Base-by-base conservation (phyloP, 2,113 vertebrate species). In the Chloebia gouldiae region DNA sequence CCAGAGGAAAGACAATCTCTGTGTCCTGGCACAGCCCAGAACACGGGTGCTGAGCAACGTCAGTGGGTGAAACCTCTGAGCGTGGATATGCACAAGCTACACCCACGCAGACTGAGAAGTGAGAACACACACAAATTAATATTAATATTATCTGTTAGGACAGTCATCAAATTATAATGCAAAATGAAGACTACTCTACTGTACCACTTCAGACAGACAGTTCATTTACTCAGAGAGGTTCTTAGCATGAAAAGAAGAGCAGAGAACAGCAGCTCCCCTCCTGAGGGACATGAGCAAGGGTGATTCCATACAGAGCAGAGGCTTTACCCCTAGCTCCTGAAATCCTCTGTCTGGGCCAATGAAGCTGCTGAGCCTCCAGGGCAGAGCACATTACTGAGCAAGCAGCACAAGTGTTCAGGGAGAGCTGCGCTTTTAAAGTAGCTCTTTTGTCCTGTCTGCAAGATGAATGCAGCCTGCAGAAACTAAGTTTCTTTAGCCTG, bases 361-460 rank as follows among this genome's bases (percentile, higher is more conserved):
- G 22, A 13, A 39, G 70, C 61, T 69, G 35, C 49, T 84, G 44
- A 72, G 77, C 70, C 79, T 44, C 22, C 77, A 68, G 53, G 61
- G 40, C 35, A 63, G 64, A 33, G 39, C 27, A 35, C 28, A 5
- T 31, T 8, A 73, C 49, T 5, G 4, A 44, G 63, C 11, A 7
- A 76, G 56, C 75, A 54, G 18, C 50, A 57, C 28, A 63, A 64
- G 45, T 9, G 19, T 53, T 72, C 30, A 50, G 45, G 13, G 12
- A 88, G 54, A 87, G 63, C 75, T 90, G 27, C 50, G 63, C 65
- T 82, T 92, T 86, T 78, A 44, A 39, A 81, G 63, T 45, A 30
- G 19, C 53, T 97, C 93, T 96, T 91, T 88, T 88, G 77, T 84
- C 90, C 92, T 96, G 70, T 93, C 94, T 90, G 90, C 76, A 97